Conservation (phyloP, 2,797 vertebrate genomes). For the Podarcis lilfordi region DNA sequence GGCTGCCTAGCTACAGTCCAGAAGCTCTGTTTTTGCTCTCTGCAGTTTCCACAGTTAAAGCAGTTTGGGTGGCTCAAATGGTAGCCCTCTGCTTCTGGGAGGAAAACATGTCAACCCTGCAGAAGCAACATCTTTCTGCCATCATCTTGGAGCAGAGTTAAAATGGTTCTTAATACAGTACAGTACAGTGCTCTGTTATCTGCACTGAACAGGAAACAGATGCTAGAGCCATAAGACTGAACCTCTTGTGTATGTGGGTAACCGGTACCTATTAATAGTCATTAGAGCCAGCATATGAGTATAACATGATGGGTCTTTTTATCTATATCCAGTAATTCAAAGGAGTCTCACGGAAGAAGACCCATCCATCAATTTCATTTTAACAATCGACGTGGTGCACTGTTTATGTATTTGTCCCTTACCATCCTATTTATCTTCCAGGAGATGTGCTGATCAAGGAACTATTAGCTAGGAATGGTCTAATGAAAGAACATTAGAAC, state of each 20-base stretch:
- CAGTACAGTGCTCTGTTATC: background rate
- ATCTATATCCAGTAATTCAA: background rate
- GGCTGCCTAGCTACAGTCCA: background rate
- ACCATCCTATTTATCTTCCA: slow-evolving; percentile 43
- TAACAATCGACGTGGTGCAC: slow-evolving; percentile 11
- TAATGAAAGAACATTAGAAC: slow-evolving; percentile 70
- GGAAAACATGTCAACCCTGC: background rate
- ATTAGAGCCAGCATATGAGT: background rate
- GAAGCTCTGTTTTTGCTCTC: background rate
- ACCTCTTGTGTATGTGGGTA: background rate
- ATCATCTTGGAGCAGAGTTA: background rate
- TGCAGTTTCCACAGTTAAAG: background rate
- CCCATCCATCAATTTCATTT: background rate
- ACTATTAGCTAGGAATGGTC: slow-evolving; percentile 46
- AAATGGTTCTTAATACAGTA: background rate
- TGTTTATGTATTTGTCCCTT: background rate
- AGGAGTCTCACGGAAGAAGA: rapidly evolving
- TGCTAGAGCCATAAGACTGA: background rate
- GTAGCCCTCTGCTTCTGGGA: background rate
- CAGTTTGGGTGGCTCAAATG: background rate
- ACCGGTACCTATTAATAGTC: background rate
- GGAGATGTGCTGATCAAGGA: slow-evolving; percentile 51
- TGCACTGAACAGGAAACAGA: background rate
- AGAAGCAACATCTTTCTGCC: background rate
- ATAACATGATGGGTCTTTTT: background rate